Percentiles rank a stretch among this genome's conserved stretches.
These are phyloP conservation scores for Spilosoma lubricipeda DNA, from an alignment of 2,888 invertebrate genomes.

Conservation along the genomic window DNA sequence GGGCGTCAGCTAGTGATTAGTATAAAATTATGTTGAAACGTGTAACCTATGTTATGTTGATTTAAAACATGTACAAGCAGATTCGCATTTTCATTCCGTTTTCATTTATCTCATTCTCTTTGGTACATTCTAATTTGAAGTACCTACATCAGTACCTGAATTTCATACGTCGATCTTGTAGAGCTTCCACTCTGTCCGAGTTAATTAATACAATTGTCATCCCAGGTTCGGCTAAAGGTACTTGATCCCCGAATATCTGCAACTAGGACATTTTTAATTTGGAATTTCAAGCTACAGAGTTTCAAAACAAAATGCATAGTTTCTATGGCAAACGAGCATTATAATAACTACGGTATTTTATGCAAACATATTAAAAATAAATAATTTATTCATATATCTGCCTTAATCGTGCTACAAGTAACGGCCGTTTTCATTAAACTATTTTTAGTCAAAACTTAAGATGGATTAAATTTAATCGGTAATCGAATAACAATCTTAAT, in stretches of 20 bases:
- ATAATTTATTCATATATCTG: no score
- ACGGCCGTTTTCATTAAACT: no score
- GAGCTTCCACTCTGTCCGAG: not conserved
- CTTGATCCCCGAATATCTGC: not conserved
- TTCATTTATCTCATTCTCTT: not conserved
- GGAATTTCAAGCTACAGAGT: slow-evolving; percentile 8
- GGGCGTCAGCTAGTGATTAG: no score
- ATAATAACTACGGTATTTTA: no score
- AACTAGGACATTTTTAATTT: not conserved
- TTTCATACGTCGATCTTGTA: not conserved
- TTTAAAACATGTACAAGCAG: no score
- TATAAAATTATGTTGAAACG: no score
- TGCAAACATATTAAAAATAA: no score
- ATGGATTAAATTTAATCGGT: no score
- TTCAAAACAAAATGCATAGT: slow-evolving; percentile 2
- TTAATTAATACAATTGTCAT: slow-evolving; percentile 12
- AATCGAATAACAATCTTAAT: no score
- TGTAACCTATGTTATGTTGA: no score
- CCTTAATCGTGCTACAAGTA: no score
- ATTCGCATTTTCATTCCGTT: not conserved
- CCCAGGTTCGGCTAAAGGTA: not conserved
- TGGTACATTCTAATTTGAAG: not conserved
- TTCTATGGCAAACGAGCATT: not conserved
- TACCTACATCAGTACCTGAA: not conserved
- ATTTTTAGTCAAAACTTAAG: no score